These are phyloP conservation scores for Helicoverpa assulta DNA, from an alignment of 2,888 invertebrate species.

Conservation along the genomic window DNA sequence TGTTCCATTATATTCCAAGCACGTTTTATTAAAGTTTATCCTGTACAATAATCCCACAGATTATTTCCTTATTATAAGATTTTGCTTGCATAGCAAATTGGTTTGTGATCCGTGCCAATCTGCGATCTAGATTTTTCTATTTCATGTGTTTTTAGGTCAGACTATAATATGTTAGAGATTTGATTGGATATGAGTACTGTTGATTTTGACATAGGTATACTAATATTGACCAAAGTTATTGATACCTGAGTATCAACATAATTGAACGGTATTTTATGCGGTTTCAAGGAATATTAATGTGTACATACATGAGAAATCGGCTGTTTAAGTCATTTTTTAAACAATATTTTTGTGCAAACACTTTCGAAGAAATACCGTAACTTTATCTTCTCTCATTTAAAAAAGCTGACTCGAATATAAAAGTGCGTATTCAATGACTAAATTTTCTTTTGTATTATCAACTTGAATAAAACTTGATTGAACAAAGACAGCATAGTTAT, in stretches of 20 bases:
- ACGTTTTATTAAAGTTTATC: constrained; percentile 10
- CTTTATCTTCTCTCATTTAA: background rate
- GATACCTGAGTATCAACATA: background rate
- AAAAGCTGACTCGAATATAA: background rate
- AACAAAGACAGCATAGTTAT: background rate
- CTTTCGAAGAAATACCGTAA: background rate
- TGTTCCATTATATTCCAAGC: background rate
- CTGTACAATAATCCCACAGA: constrained; percentile 13
- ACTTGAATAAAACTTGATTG: constrained; percentile 1
- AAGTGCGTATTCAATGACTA: background rate
- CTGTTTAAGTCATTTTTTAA: background rate
- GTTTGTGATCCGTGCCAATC: constrained; percentile 30
- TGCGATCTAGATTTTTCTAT: constrained; percentile 9
- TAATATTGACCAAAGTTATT: background rate
- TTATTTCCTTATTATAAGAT: constrained; percentile 3
- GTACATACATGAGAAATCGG: background rate
- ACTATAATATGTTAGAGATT: background rate
- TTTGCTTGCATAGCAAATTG: constrained; percentile 29
- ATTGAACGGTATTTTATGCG: background rate
- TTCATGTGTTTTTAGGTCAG: constrained; percentile 1
- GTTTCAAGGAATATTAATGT: background rate
- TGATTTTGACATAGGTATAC: background rate
- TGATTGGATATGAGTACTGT: background rate
- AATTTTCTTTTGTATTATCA: background rate
- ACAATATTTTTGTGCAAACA: background rate